Conservation (phyloP, 2,797 vertebrate species). For the Pipistrellus kuhlii region DNA sequence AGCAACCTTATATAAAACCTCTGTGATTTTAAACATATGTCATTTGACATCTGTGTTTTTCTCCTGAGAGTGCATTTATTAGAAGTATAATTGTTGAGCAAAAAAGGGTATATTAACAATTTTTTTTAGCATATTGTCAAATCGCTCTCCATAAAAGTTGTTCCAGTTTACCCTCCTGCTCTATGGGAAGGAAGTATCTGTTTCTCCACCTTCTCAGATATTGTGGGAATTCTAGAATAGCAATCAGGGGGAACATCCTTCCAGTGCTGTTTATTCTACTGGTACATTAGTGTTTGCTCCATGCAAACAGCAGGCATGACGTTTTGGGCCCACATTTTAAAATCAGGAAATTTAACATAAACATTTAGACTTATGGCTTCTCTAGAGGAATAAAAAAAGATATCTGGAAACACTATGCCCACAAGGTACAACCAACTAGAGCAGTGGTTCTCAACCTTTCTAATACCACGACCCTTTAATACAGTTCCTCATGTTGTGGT, state of each 20-base stretch:
- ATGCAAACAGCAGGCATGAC: neutral
- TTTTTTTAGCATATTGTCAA: neutral
- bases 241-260: neutral
- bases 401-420: neutral
- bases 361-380: neutral
- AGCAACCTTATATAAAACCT: neutral
- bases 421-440: neutral
- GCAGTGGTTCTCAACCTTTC: too few species aligned
- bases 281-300: neutral
- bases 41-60: neutral
- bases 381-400: neutral
- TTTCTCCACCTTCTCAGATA: neutral
- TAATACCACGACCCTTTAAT: too few species aligned
- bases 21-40: neutral
- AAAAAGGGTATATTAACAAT: neutral
- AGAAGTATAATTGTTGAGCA: neutral
- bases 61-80: conserved; percentile 24
- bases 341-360: neutral
- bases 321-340: conserved; percentile 2
- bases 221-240: neutral
- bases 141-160: neutral
- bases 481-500: too few species aligned
- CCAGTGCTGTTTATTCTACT: neutral
- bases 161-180: neutral
- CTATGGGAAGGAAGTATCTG: neutral